Evolutionary conservation across 2,113 vertebrate genomes (phyloP), one percentile per base, ranked within the genome.

Genomic region (Pangasianodon hypophthalmus): DNA sequence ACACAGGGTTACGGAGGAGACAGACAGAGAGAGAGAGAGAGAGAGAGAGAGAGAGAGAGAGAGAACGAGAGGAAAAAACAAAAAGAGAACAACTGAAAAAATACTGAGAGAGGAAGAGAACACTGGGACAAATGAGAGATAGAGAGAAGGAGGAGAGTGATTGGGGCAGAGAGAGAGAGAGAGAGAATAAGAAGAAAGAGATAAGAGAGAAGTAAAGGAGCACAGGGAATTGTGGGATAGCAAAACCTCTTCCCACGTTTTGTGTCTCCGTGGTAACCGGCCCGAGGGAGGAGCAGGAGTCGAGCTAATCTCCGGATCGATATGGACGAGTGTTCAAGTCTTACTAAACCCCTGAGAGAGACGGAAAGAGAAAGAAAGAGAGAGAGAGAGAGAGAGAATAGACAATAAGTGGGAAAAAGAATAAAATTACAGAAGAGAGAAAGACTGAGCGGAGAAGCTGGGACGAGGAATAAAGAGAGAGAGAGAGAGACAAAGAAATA

Each of bases 201-300:
- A 86, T 50, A 69, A 86, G 84, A 69, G 44, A 86, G 62, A 46
- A 18, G 64, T 86, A 50, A 71, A 86, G 44, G 46, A 71, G 69
- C 85, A 87, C 19, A 75, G 85, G 69, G 85, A 87, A 87, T 75
- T 85, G 67, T 75, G 85, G 85, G 69, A 87, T 87, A 87, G 69
- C n/a, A 21, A 87, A 87, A 69, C 50, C 50, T 87, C 67, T 41
- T 87, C 52, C 69, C 67, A 73, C 58, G 85, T 75, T 75, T 73
- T 75, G n/a, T 87, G 85, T 87, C 85, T 73, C 85, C 85, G 10
- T 87, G 85, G 85, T 75, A 87, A 87, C 85, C 67, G 21, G 26
- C 60, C 84, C 44, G 41, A 67, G 44, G 84, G 84, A 83, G 62
- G 84, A 64, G 52, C 85, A 86, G 85, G 85, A 75, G 58, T 87